A percentile compares a stretch with the other conserved stretches of the same genome.
Conservation (phyloP, 2,113 vertebrate genomes). For the Athene noctua region DNA sequence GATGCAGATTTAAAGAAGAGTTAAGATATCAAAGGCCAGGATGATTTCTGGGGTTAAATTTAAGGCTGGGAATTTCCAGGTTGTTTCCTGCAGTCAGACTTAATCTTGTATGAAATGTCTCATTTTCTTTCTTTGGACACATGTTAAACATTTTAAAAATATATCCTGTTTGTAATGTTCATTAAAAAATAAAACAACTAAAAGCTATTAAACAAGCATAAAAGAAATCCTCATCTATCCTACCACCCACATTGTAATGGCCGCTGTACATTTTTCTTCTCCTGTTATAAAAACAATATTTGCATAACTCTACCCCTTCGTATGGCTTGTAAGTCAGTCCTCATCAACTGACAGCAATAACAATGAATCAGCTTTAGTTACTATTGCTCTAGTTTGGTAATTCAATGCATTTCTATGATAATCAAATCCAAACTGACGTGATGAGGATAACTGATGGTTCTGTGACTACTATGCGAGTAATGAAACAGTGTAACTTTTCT, state of each 20-base stretch:
- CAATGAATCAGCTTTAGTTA: constrained; percentile 75
- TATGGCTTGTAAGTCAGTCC: constrained; percentile 61
- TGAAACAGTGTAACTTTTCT: constrained; percentile 55
- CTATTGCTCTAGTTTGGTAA: constrained; percentile 68
- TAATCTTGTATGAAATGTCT: constrained; percentile 19
- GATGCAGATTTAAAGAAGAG: neutral
- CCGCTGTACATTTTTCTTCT: constrained; percentile 52
- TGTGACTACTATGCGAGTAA: neutral
- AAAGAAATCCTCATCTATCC: neutral
- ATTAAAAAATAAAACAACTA: constrained; percentile 6
- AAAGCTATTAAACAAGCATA: constrained; percentile 19
- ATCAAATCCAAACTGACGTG: constrained; percentile 73
- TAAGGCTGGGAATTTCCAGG: neutral
- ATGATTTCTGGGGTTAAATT: neutral
- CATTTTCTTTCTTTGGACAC: neutral
- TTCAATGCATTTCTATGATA: constrained; percentile 72
- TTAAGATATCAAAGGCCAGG: neutral
- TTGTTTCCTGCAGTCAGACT: neutral
- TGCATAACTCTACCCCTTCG: constrained; percentile 62
- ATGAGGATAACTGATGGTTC: constrained; percentile 69
- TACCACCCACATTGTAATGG: constrained; percentile 53
- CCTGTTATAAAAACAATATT: constrained; percentile 59
- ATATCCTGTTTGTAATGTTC: neutral
- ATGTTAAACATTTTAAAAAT: neutral
- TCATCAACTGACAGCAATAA: constrained; percentile 70